A percentile compares a stretch with the other conserved stretches of the same genome.
Evolutionary conservation across 2,797 vertebrate species (phyloP).

Genomic region (Cirrhinus molitorella): DNA sequence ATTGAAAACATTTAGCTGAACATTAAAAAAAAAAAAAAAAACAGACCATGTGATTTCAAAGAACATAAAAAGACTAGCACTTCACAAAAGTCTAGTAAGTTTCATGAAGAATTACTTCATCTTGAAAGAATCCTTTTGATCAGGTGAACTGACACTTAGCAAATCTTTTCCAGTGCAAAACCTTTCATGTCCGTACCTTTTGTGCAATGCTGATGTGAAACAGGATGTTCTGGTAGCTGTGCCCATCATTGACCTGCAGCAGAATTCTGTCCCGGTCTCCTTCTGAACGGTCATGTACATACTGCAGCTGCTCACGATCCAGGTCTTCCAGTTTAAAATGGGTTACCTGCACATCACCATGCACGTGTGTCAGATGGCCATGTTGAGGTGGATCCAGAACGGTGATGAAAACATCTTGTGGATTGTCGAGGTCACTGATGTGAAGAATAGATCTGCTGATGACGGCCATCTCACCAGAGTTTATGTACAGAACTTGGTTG

Average conservation of each 20-base stretch:
- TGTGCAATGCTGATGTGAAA: conserved; percentile 79
- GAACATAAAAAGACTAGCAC: too few species aligned
- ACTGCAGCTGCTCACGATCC: conserved; percentile 79
- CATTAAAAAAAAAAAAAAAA: too few species aligned
- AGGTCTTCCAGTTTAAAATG: conserved; percentile 85
- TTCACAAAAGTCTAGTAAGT: too few species aligned
- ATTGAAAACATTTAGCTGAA: too few species aligned
- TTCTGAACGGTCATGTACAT: conserved; percentile 84
- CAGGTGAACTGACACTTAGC: background rate
- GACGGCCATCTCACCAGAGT: conserved; percentile 69
- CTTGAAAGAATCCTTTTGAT: too few species aligned
- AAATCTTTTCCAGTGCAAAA: background rate
- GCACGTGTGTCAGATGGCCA: conserved; percentile 79
- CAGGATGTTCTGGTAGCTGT: conserved; percentile 89
- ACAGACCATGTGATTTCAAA: too few species aligned
- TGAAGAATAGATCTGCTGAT: conserved; percentile 82
- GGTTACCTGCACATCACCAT: conserved; percentile 61
- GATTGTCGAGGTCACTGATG: conserved; percentile 89
- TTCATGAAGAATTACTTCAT: too few species aligned
- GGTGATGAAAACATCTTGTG: conserved; percentile 84
- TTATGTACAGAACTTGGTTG: conserved; percentile 79
- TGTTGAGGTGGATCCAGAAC: conserved; percentile 85
- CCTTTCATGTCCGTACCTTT: conserved; percentile 76
- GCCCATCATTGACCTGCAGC: conserved; percentile 89
- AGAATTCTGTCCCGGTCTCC: conserved; percentile 76